Percentiles rank a stretch among this genome's conserved stretches.
phyloP scores from a whole-genome alignment of 2,888 invertebrate genomes.

The Cataglyphis livida region DNA sequence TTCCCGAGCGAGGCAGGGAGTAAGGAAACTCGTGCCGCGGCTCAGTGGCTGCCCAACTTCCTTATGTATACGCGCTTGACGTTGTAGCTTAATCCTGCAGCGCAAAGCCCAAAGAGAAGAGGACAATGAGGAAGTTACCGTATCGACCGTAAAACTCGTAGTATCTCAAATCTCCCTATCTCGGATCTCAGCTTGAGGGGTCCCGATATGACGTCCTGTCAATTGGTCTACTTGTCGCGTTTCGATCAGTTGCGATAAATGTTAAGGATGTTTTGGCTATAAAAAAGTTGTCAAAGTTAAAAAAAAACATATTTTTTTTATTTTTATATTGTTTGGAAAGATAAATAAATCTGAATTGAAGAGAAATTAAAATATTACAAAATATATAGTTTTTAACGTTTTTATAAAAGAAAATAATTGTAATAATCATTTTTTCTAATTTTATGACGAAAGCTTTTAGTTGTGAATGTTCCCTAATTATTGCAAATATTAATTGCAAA shows the following conservation, averaged over 20 bases:
- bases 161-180: slow-evolving; percentile 23
- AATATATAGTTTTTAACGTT: too few species aligned
- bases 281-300: too few species aligned
- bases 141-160: slow-evolving; percentile 54
- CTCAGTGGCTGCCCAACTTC: slow-evolving; percentile 65
- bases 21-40: slow-evolving; percentile 60
- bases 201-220: not conserved
- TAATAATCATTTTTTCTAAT: too few species aligned
- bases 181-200: not conserved
- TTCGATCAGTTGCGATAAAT: slow-evolving; percentile 23
- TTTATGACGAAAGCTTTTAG: too few species aligned
- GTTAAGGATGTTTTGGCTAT: not conserved
- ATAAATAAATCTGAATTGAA: too few species aligned
- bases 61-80: slow-evolving; percentile 52
- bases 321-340: too few species aligned
- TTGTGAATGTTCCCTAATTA: too few species aligned
- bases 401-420: too few species aligned
- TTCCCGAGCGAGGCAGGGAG: slow-evolving; percentile 49
- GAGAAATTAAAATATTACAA: too few species aligned
- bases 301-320: too few species aligned
- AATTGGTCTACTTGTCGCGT: not conserved
- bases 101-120: slow-evolving; percentile 47
- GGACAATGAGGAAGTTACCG: slow-evolving; percentile 56
- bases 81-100: slow-evolving; percentile 62
- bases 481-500: too few species aligned